Evolutionary conservation across 2,113 vertebrate genomes (phyloP).

Genomic region (Prionailurus bengalensis): DNA sequence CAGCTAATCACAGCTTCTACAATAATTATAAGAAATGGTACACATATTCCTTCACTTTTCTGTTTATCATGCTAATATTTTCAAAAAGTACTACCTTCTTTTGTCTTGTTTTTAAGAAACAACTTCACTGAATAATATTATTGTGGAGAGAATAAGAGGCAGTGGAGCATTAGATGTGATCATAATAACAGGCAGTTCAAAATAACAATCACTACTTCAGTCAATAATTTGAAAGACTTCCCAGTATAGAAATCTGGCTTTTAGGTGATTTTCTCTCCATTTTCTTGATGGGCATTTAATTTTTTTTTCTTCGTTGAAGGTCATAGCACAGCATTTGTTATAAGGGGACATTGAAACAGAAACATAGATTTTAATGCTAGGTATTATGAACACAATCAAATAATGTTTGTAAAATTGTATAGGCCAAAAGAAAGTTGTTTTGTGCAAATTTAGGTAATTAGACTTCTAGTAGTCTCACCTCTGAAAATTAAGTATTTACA

Average conservation of each 20-base stretch:
- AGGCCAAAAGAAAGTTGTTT: slow-evolving; percentile 19
- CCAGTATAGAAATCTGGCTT: slow-evolving; percentile 1
- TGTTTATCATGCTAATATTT: slow-evolving; percentile 47
- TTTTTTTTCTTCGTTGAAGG: slow-evolving; percentile 49
- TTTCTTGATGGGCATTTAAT: slow-evolving; percentile 34
- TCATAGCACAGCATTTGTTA: not conserved
- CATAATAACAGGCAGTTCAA: slow-evolving; percentile 40
- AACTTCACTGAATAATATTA: slow-evolving; percentile 31
- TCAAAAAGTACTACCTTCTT: slow-evolving; percentile 39
- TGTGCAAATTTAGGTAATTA: slow-evolving; percentile 48
- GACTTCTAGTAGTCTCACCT: slow-evolving; percentile 49
- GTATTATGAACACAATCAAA: slow-evolving; percentile 36
- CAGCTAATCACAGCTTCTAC: slow-evolving; percentile 15
- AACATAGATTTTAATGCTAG: slow-evolving; percentile 45
- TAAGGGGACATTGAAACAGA: not conserved
- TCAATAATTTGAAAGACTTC: slow-evolving; percentile 54
- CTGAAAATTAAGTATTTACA: slow-evolving; percentile 53
- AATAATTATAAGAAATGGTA: slow-evolving; percentile 11
- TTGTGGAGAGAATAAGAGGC: slow-evolving; percentile 42
- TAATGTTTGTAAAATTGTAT: slow-evolving; percentile 43
- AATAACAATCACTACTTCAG: slow-evolving; percentile 45
- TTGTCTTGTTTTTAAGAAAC: slow-evolving; percentile 40
- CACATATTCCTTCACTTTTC: slow-evolving; percentile 27
- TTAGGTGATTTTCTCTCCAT: slow-evolving; percentile 47
- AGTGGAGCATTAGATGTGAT: slow-evolving; percentile 44